phyloP scores from a whole-genome alignment of 2,797 vertebrate species.

The Aphelocoma californica region DNA sequence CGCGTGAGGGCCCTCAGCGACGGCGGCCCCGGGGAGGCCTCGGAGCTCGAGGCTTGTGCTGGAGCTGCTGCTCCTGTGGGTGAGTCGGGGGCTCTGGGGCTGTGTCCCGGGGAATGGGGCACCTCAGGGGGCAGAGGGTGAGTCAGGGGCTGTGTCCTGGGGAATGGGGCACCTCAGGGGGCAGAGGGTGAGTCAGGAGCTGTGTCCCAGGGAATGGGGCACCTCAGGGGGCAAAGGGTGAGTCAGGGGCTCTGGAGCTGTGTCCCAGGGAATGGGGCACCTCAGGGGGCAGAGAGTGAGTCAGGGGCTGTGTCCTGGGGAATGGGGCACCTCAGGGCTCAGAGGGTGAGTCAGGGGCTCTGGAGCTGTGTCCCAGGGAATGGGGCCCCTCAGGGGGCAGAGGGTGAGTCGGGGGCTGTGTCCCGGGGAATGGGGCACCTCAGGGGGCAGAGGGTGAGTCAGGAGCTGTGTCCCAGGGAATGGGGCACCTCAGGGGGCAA shows the following conservation, averaged over 20 bases:
- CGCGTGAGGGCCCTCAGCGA: constrained; percentile 80
- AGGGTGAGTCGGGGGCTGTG: background rate
- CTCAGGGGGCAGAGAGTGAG: constrained; percentile 64
- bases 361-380: background rate
- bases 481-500: background rate
- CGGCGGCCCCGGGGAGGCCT: constrained; percentile 73
- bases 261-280: too few species aligned
- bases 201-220: background rate
- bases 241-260: constrained; percentile 11
- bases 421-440: background rate
- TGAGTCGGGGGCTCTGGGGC: constrained; percentile 44
- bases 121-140: constrained; percentile 57
- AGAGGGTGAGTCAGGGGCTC: constrained; percentile 64
- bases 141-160: background rate
- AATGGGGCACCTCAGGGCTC: too few species aligned
- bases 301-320: background rate
- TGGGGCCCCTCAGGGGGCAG: background rate
- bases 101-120: too few species aligned
- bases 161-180: too few species aligned
- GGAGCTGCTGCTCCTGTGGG: constrained; percentile 72
- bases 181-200: constrained; percentile 65
- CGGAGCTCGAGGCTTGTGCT: constrained; percentile 71
- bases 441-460: constrained; percentile 65
- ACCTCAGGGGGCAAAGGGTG: constrained; percentile 53
- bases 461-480: background rate